phyloP scores from a whole-genome alignment of 2,797 vertebrate genomes.

The Anguilla anguilla region DNA sequence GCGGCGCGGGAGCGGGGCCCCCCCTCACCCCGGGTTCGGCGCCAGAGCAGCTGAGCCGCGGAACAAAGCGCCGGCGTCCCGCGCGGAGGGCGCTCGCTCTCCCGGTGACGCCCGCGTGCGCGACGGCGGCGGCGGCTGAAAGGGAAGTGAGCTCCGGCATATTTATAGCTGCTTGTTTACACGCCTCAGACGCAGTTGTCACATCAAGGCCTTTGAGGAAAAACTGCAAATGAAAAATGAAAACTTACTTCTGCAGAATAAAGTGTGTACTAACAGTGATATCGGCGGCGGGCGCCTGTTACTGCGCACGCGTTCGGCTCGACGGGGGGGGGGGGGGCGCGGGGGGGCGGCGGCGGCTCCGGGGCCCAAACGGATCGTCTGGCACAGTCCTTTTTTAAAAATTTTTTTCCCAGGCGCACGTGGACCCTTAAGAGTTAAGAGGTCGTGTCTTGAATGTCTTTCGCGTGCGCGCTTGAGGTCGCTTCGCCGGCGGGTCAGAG shows the following conservation, averaged over 20 bases:
- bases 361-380: not conserved
- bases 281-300: constrained; percentile 39
- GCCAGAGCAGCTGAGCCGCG: constrained; percentile 43
- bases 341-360: too few species aligned
- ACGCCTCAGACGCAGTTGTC: constrained; percentile 61
- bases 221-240: constrained; percentile 56
- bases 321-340: too few species aligned
- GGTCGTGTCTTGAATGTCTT: not conserved
- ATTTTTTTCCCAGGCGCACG: not conserved
- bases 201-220: constrained; percentile 65
- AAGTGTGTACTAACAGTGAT: constrained; percentile 55
- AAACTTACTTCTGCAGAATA: constrained; percentile 44
- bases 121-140: constrained; percentile 64
- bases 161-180: constrained; percentile 74
- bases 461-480: not conserved
- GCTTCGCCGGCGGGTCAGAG: not conserved
- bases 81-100: constrained; percentile 44
- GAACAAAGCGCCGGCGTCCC: constrained; percentile 41
- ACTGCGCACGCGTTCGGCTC: constrained; percentile 38
- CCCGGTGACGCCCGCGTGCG: constrained; percentile 43
- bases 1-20: constrained; percentile 18
- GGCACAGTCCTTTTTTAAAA: not conserved
- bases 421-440: not conserved
- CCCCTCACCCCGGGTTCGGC: constrained; percentile 44
- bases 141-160: constrained; percentile 67